Evolutionary conservation across 2,113 vertebrate species (phyloP).

Genomic region (Platanista minor): DNA sequence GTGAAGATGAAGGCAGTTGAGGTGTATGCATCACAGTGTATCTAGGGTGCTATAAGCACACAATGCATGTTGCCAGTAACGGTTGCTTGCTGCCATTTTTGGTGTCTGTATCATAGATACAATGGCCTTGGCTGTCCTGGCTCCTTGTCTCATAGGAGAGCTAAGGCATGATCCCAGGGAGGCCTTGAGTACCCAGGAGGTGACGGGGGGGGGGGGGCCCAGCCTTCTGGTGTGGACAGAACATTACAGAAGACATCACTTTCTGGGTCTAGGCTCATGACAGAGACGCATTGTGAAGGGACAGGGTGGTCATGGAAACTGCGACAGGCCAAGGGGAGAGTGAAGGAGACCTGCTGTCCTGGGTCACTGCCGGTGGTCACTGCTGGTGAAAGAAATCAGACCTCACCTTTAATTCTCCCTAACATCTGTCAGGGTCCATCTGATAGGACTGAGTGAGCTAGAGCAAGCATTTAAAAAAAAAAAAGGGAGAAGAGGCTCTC

Average conservation of each 20-base stretch:
- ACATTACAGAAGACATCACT: neutral
- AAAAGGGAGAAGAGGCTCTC: neutral
- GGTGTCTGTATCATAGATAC: rapidly evolving
- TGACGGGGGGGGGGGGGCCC: rapidly evolving
- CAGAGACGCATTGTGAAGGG: rapidly evolving
- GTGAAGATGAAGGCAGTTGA: neutral
- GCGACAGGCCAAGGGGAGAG: neutral
- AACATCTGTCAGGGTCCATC: neutral
- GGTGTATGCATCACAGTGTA: rapidly evolving
- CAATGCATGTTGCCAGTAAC: rapidly evolving
- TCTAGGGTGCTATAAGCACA: rapidly evolving
- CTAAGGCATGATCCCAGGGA: neutral
- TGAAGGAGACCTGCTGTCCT: rapidly evolving
- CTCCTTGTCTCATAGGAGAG: neutral
- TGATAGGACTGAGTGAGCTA: rapidly evolving
- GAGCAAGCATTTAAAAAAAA: rapidly evolving
- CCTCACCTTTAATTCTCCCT: neutral
- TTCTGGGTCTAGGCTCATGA: neutral
- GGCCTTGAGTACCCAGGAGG: neutral
- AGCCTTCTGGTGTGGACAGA: neutral
- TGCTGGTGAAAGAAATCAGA: neutral
- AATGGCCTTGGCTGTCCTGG: neutral
- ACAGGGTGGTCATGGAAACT: neutral
- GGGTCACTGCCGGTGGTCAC: neutral
- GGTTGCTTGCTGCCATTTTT: rapidly evolving